Evolutionary conservation across 2,113 vertebrate genomes (phyloP), one percentile per base, ranked within the genome.

Genomic region (Mastomys coucha): DNA sequence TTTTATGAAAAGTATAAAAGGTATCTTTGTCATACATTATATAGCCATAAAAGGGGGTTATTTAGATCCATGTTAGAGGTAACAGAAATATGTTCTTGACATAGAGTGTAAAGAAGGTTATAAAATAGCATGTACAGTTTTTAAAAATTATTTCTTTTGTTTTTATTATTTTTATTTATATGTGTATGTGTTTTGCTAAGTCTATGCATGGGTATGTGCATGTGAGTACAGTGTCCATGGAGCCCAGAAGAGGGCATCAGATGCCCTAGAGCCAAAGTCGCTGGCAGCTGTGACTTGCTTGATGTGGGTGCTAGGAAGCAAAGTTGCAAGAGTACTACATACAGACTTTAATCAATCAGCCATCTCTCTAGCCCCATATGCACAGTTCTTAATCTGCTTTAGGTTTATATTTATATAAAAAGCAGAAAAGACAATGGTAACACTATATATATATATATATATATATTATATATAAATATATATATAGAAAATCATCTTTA

Each of bases 391-490:
- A 81, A 88, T 39, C 85, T 11, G 58, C 36, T 92, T 92, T 85
- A 96, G 33, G 70, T 86, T 88, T 96, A 89, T 87, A 96, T 93
- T 97, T 92, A 70, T 58, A 94, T 88, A 80, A 95, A 95, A 93
- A 39, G 26, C 17, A 88, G 84, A 11, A 80, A 33, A 65, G 91
- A 87, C n/a, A 95, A 82, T 69, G 51, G 56, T 36, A 88, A 92
- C 39, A 87, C 94, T 84, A 91, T 8, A 94, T 53, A 53, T 53
- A 53, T 53, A 53, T 53, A 13, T 12, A 10, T 53, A 10, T 12
- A 53, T 53, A 53, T 53, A 51, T n/a, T 51, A 51, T 10, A 51
- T 51, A 51, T 51, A 51, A n/a, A n/a, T 86, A 89, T 8, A 7
- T 93, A 97, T 16, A 69, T 65, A 81, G 28, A 96, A 89, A 26